Evolutionary conservation across 2,888 invertebrate species (phyloP), one percentile per base, ranked within the genome.

Genomic region (Erebia ligea): DNA sequence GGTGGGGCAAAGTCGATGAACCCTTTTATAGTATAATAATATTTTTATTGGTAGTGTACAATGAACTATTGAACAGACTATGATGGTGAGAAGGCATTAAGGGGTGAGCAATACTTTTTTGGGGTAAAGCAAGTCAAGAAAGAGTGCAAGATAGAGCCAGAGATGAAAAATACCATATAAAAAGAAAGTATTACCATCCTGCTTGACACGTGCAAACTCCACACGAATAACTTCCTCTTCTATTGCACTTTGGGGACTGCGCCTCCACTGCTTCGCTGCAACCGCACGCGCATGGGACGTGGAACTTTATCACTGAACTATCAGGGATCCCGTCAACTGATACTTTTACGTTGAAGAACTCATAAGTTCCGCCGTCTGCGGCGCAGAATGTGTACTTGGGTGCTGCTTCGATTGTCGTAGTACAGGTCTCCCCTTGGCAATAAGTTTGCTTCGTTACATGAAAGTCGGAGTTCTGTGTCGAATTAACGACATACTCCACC

Each of bases 171-270:
- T n/a, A n/a, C n/a, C n/a, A n/a, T n/a, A n/a, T n/a, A n/a, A n/a
- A n/a, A n/a, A n/a, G n/a, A n/a, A n/a, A n/a, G n/a, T n/a, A n/a
- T 82, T 84, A 93, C 87, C 90, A 87, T 71, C 88, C 93, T 2
- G 80, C 73, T 8, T 87, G 76, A 76, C 96, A 96, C 0, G 85
- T 83, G 83, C 96, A 97, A 11, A 94, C 88, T 0, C 96, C 96
- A 80, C 95, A 96, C 54, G 94, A 86, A 50, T 89, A 92, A 48
- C 94, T 93, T 1, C 96, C 96, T 68, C 88, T 84, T 1, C 76
- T 72, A 42, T 80, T 82, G 79, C 95, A 95, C 10, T 80, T 76
- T 0, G 75, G 54, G 0, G 95, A 94, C 40, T 89, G 85, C 1
- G 67, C 75, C 62, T 89, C 87, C 68, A 86, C 79, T 0, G 73